phyloP scores from a whole-genome alignment of 2,113 vertebrate genomes.

The Tragulus kanchil region DNA sequence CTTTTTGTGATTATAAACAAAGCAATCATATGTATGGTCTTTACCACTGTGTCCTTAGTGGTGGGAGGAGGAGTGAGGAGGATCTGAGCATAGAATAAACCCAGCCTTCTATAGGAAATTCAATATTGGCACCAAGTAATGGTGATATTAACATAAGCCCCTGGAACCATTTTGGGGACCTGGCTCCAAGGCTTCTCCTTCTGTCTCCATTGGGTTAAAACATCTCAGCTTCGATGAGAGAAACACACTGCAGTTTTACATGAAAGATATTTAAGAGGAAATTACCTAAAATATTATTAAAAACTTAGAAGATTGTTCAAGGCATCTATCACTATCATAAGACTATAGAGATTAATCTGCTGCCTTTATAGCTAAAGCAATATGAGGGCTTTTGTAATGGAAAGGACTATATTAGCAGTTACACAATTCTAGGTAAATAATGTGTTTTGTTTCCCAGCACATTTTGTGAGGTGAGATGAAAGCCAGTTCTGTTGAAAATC shows the following conservation, averaged over 20 bases:
- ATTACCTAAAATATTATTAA: background rate
- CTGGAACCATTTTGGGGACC: background rate
- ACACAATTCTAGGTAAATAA: background rate
- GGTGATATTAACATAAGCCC: background rate
- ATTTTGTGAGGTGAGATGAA: background rate
- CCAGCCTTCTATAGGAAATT: background rate
- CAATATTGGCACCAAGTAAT: background rate
- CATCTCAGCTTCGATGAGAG: background rate
- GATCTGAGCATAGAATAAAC: background rate
- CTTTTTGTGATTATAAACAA: background rate
- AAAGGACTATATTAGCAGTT: background rate
- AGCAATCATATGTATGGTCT: background rate
- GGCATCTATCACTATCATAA: background rate
- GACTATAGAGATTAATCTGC: background rate
- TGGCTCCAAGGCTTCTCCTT: background rate
- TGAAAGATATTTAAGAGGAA: background rate
- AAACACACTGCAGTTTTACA: background rate
- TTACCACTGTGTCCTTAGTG: background rate
- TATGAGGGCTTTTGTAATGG: background rate
- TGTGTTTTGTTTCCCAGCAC: background rate
- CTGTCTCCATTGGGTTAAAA: background rate
- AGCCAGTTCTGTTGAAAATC: background rate
- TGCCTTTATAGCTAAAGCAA: background rate
- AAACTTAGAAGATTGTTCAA: background rate
- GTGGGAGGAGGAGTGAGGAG: background rate